Evolutionary conservation across 2,797 vertebrate genomes (phyloP), one percentile per base, ranked within the genome.

Genomic region (Aythya fuligula): DNA sequence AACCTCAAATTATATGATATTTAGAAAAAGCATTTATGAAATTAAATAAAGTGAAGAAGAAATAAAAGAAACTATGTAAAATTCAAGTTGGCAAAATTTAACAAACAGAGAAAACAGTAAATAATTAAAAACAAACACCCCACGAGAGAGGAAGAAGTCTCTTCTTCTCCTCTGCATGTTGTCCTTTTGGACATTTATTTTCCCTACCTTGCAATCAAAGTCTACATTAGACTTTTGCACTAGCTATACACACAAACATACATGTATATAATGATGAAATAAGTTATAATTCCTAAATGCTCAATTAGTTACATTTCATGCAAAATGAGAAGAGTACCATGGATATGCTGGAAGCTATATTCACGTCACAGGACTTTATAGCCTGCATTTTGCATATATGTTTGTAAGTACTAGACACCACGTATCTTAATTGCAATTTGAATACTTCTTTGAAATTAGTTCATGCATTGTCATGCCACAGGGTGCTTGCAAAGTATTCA

Each of bases 381-480:
- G 57, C 10, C n/a, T 36, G 0, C 39, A 85, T 87, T 89, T 89
- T 66, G 82, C 25, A 62, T 11, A 61, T 21, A 51, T 34, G 71
- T 81, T 74, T 28, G 19, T 22, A 74, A 71, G 34, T 51, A 81
- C 28, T 65, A 85, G 34, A 79, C 19, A 61, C 27, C n/a, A 71
- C 9, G 19, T 22, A 85, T 72, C n/a, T 90, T 84, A 96, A 96
- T 32, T 89, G 61, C 28, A 70, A 11, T 85, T 84, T 32, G 82
- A 64, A 66, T 57, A 74, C n/a, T 90, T 91, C 60, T 93, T 64
- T 75, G 51, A 94, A 91, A 67, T 64, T 73, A 93, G 60, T 65
- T 93, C 47, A 81, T 12, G 43, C 45, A 41, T 45, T 45, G 54
- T 38, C 43, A 51, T 34, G 24, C 47, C 51, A 84, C 36, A 72